Percentiles rank a stretch among this genome's conserved stretches.
phyloP scores from a whole-genome alignment of 2,888 invertebrate genomes.

The Pristionchus entomophagus region DNA sequence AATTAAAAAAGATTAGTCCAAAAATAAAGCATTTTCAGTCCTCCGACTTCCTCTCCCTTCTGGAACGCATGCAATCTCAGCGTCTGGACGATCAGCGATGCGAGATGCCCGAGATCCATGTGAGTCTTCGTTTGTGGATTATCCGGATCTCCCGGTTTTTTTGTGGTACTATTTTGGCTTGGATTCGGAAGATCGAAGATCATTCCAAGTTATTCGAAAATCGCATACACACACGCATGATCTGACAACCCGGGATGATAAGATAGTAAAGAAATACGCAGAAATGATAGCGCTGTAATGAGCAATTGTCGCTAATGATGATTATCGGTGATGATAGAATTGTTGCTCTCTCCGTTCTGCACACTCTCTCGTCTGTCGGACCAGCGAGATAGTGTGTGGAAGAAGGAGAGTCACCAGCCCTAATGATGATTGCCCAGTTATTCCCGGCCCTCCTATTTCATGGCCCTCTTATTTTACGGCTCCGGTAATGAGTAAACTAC shows the following conservation, averaged over 20 bases:
- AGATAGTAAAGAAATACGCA: not conserved
- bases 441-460: too few species aligned
- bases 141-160: too few species aligned
- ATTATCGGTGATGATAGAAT: not conserved
- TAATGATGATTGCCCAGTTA: too few species aligned
- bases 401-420: too few species aligned
- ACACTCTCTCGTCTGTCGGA: too few species aligned
- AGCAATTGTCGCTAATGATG: not conserved
- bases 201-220: too few species aligned
- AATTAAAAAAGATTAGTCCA: not conserved
- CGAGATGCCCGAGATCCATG: conserved; percentile 83
- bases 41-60: conserved; percentile 89
- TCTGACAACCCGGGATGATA: conserved; percentile 17
- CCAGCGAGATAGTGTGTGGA: too few species aligned
- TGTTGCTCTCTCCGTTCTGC: not conserved
- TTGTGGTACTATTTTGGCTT: too few species aligned
- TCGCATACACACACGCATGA: too few species aligned
- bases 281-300: not conserved
- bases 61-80: conserved; percentile 94
- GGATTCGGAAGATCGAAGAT: not conserved
- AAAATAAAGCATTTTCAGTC: conserved; percentile 71
- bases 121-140: too few species aligned
- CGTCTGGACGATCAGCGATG: conserved; percentile 97
- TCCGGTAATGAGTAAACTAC: not conserved
- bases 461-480: not conserved